A percentile compares a stretch with the other conserved stretches of the same genome.
These are phyloP conservation scores for Epinephelus moara DNA, from an alignment of 2,113 vertebrate species.

Conservation along the genomic window DNA sequence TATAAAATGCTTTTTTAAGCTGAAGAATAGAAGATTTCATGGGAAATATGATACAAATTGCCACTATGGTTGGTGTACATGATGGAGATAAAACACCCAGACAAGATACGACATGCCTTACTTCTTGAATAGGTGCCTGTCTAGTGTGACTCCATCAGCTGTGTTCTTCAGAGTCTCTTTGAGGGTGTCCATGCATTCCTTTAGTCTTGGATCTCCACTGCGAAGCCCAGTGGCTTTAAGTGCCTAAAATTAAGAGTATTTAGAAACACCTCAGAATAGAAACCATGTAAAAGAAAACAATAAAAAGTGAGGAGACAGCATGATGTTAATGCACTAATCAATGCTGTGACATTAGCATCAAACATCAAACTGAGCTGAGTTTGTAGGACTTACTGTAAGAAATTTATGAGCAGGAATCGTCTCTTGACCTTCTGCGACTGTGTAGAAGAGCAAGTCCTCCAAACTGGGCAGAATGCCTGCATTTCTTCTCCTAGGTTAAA, in stretches of 20 bases:
- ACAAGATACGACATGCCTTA: slow-evolving; percentile 71
- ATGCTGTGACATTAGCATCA: neutral
- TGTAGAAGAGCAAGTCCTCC: slow-evolving; percentile 95
- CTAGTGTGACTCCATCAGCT: slow-evolving; percentile 94
- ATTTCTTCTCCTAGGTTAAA: slow-evolving; percentile 84
- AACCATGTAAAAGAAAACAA: neutral
- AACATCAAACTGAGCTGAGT: slow-evolving; percentile 28
- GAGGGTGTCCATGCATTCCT: slow-evolving; percentile 98
- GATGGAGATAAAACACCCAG: neutral
- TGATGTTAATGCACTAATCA: too few relatives aligned
- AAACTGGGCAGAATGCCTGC: slow-evolving; percentile 91
- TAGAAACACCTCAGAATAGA: neutral
- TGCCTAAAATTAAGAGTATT: slow-evolving; percentile 83
- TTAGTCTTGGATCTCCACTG: slow-evolving; percentile 94
- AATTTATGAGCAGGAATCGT: slow-evolving; percentile 86
- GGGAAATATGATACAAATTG: neutral
- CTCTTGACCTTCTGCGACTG: slow-evolving; percentile 86
- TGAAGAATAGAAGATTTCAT: neutral
- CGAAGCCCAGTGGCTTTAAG: slow-evolving; percentile 96
- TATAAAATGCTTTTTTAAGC: neutral
- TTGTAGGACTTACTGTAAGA: slow-evolving; percentile 88
- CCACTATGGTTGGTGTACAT: neutral
- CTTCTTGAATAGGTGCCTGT: slow-evolving; percentile 98
- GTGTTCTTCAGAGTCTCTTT: slow-evolving; percentile 93
- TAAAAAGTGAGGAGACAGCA: neutral